Evolutionary conservation across 35 echinoderm and acorn worm species (phyloP).

Genomic region (Patiria miniata): DNA sequence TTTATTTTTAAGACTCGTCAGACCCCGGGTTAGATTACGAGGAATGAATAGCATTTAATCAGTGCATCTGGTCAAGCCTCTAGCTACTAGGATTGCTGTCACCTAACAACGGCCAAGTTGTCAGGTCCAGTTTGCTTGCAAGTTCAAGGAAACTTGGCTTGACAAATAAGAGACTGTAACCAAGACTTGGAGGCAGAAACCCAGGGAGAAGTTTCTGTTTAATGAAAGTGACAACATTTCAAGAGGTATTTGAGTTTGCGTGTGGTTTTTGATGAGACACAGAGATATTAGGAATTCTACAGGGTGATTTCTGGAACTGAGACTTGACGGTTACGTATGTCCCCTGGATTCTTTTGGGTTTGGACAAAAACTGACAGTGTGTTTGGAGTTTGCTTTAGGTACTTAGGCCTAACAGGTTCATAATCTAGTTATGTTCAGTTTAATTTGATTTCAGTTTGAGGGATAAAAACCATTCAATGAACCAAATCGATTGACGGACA

Average conservation of each 20-base stretch:
- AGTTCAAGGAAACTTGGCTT: not conserved
- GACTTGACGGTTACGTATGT: no score
- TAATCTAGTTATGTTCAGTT: no score
- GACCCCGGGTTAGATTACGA: not conserved
- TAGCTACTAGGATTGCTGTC: not conserved
- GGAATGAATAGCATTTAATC: not conserved
- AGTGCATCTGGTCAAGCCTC: not conserved
- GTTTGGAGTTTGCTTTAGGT: no score
- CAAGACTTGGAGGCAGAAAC: not conserved
- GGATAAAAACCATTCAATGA: no score
- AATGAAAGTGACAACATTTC: conserved; percentile 31
- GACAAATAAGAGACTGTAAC: not conserved
- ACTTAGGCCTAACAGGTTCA: no score
- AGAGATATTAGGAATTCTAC: not conserved
- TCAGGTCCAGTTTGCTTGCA: not conserved
- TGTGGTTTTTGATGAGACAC: not conserved
- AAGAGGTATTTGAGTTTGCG: not conserved
- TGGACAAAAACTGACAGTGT: no score
- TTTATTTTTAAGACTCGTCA: not conserved
- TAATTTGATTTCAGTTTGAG: no score
- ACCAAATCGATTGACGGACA: no score
- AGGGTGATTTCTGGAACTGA: no score
- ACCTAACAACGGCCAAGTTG: not conserved
- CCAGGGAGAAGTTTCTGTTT: not conserved
- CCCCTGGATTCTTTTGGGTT: no score